phyloP scores from a whole-genome alignment of 2,113 vertebrate species.

The Ciconia stormi region DNA sequence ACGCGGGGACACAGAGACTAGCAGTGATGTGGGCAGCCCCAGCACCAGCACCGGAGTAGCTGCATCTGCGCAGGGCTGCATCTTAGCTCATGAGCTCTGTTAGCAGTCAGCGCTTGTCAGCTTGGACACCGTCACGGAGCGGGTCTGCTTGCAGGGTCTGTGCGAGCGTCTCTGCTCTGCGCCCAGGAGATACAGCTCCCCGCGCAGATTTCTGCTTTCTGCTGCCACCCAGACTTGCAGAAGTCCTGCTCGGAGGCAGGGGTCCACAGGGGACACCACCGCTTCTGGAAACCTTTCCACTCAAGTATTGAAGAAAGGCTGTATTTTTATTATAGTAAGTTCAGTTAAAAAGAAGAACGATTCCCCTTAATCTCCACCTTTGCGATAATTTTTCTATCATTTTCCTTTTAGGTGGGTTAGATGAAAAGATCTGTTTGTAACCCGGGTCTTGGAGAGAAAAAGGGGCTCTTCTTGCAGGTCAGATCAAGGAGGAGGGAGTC shows the following conservation, averaged over 20 bases:
- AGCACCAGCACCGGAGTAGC: neutral
- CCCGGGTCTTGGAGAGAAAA: neutral
- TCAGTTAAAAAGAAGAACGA: neutral
- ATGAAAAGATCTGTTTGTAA: neutral
- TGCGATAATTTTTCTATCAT: accelerated
- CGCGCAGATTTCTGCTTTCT: accelerated
- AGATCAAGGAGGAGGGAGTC: neutral
- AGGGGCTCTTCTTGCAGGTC: neutral
- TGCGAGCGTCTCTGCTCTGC: neutral
- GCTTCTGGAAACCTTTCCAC: neutral
- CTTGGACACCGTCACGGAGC: accelerated
- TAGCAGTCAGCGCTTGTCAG: neutral
- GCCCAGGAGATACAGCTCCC: neutral
- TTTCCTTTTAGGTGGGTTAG: neutral
- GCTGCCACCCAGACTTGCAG: neutral
- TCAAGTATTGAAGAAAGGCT: neutral
- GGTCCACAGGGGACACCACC: neutral
- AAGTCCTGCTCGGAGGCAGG: neutral
- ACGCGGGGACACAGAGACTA: accelerated
- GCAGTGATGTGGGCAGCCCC: neutral
- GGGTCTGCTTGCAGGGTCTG: neutral
- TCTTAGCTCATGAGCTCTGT: neutral
- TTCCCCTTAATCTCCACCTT: neutral
- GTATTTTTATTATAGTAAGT: neutral
- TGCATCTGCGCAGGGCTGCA: neutral